phyloP scores from a whole-genome alignment of 2,888 invertebrate species.

The Tenthredo notha region DNA sequence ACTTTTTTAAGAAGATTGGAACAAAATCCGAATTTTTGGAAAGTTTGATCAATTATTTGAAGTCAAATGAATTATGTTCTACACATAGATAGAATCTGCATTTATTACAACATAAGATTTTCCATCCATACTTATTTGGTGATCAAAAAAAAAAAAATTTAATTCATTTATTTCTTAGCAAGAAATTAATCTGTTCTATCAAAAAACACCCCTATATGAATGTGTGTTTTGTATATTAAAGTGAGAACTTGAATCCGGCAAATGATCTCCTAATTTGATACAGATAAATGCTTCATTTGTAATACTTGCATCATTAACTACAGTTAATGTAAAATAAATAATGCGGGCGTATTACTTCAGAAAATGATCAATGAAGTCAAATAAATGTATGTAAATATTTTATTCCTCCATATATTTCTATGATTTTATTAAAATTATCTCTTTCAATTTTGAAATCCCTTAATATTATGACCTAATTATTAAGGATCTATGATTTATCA shows the following conservation, averaged over 20 bases:
- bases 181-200: neutral
- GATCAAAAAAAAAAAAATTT: neutral
- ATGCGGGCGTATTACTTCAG: neutral
- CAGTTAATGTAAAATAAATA: neutral
- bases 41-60: conserved; percentile 73
- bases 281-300: neutral
- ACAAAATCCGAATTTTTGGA: conserved; percentile 98
- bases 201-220: neutral
- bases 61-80: neutral
- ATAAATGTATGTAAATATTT: conserved; percentile 33
- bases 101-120: neutral
- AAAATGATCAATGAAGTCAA: neutral
- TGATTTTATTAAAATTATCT: neutral
- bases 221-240: neutral
- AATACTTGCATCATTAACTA: neutral
- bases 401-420: neutral
- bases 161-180: neutral
- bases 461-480: neutral
- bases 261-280: neutral
- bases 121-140: neutral
- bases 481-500: neutral
- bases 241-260: neutral
- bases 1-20: conserved; percentile 94
- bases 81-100: neutral
- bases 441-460: neutral